Base-by-base conservation (phyloP, 1,140 invertebrate species). In the Contarinia nasturtii region DNA sequence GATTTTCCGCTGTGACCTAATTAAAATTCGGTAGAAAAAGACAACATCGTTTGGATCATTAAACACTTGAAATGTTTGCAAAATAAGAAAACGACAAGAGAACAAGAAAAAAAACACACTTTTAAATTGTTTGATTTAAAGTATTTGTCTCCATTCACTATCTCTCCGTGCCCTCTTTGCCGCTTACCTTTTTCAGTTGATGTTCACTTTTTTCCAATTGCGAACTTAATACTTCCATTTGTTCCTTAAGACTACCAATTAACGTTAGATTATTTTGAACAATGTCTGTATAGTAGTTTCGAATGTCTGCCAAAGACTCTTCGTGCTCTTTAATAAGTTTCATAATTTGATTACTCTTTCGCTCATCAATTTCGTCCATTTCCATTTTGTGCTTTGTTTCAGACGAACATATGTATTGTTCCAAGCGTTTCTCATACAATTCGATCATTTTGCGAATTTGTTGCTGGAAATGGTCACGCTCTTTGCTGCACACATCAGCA, bases 231-330 rank as follows among this genome's bases (percentile, higher is more conserved):
- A 78, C 73, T 57, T 88, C 82, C 64, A 91, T 78, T 75, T 94
- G 82, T 58, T 86, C 81, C 73, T 89, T 88, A 33, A 89, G 65
- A 55, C 75, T 82, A 51, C 78, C 77, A 27, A 90, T 89, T 8
- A 89, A 63, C 44, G 75, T 82, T 48, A 94, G 69, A 64, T 93
- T 94, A 60, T 93, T 93, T 1, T 90, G 63, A 1, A 86, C 89
- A 37, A 94, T 90, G 53, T 93, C 86, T 56, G 91, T 92, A 54
- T 92, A 95, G 67, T 92, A 94, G 60, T 83, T 84, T 64, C 91
- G 93, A 58, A 93, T 80, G 58, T 92, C 83, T 40, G 75, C 72
- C 58, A 91, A 88, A 1, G 83, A 79, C 54, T 79, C 77, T 50
- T 90, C 84, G 58, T 94, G 87, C 53, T 82, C 78, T 50, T 77